Evolutionary conservation across 2,113 vertebrate species (phyloP).

Genomic region (Chascanopsetta lugubris): DNA sequence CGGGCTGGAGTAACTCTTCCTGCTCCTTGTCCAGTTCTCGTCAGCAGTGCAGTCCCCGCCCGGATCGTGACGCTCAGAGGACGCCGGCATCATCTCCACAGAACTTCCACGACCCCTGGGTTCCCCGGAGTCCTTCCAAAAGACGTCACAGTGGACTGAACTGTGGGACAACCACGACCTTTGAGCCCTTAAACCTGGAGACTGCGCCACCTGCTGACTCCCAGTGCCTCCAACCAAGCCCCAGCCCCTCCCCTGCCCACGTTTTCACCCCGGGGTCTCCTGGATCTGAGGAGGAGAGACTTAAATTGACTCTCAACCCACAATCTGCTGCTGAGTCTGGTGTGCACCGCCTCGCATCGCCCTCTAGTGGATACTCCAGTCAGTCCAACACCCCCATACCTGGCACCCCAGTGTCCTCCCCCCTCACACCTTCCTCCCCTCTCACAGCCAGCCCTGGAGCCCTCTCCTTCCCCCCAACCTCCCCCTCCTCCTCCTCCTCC

Average conservation of each 20-base stretch:
- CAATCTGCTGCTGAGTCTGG: slow-evolving; percentile 67
- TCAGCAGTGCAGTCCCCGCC: slow-evolving; percentile 45
- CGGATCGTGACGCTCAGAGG: slow-evolving; percentile 73
- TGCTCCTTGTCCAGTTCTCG: slow-evolving; percentile 76
- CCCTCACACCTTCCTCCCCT: slow-evolving; percentile 84
- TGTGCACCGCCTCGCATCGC: slow-evolving; percentile 85
- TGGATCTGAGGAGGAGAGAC: slow-evolving; percentile 20
- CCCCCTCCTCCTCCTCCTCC: slow-evolving; percentile 67
- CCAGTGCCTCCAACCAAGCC: background rate
- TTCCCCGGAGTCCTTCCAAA: slow-evolving; percentile 82
- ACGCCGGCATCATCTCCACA: slow-evolving; percentile 77
- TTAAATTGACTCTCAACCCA: slow-evolving; percentile 7
- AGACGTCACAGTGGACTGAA: slow-evolving; percentile 81
- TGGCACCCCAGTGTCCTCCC: slow-evolving; percentile 86
- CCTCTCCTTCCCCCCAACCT: slow-evolving; percentile 30
- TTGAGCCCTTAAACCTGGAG: slow-evolving; percentile 43
- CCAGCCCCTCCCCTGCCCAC: background rate
- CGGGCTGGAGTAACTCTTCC: slow-evolving; percentile 67
- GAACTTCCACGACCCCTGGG: slow-evolving; percentile 89
- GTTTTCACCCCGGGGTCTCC: slow-evolving; percentile 3
- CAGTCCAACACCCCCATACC: slow-evolving; percentile 91
- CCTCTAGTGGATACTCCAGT: slow-evolving; percentile 94
- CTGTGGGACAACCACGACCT: slow-evolving; percentile 65
- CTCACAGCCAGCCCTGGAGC: slow-evolving; percentile 81
- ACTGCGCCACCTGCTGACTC: background rate